Conservation (phyloP, 2,797 vertebrate genomes). For the Microcaecilia unicolor region DNA sequence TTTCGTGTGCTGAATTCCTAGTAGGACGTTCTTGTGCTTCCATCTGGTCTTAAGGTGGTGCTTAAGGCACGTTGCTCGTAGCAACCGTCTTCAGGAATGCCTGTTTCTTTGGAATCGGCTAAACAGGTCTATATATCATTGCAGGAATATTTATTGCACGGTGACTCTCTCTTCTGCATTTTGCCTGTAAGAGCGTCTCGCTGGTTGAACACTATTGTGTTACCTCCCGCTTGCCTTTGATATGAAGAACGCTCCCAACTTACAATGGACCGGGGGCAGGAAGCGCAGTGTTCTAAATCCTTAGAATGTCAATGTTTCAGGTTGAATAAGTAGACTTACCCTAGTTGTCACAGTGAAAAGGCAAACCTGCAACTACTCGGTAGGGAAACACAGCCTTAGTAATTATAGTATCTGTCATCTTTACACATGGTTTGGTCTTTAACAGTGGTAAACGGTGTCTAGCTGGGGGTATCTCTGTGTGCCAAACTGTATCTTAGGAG, state of each 20-base stretch:
- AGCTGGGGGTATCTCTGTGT: too few species aligned
- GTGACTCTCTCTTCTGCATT: not conserved
- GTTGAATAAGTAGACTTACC: too few species aligned
- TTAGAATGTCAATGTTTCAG: too few species aligned
- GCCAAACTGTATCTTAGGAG: too few species aligned
- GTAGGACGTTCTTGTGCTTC: slow-evolving; percentile 21
- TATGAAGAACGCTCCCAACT: not conserved
- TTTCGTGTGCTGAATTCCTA: slow-evolving; percentile 23
- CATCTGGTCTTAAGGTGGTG: slow-evolving; percentile 41
- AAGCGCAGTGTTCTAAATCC: too few species aligned
- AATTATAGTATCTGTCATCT: too few species aligned
- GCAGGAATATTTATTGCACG: slow-evolving; percentile 3
- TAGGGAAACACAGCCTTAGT: too few species aligned
- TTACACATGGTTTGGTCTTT: too few species aligned
- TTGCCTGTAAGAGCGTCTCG: not conserved
- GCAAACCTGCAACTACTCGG: too few species aligned
- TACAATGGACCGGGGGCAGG: too few species aligned
- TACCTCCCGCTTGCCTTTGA: not conserved
- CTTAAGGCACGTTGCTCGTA: slow-evolving; percentile 63
- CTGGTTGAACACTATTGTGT: not conserved
- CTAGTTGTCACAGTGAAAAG: too few species aligned
- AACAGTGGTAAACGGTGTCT: too few species aligned
- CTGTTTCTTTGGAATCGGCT: slow-evolving; percentile 38
- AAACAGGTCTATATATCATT: slow-evolving; percentile 15
- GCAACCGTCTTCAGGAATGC: slow-evolving; percentile 61